Percentiles rank a stretch among this genome's conserved stretches.
Conservation (phyloP, 2,888 invertebrate species). For the Eupelmus urozonus region DNA sequence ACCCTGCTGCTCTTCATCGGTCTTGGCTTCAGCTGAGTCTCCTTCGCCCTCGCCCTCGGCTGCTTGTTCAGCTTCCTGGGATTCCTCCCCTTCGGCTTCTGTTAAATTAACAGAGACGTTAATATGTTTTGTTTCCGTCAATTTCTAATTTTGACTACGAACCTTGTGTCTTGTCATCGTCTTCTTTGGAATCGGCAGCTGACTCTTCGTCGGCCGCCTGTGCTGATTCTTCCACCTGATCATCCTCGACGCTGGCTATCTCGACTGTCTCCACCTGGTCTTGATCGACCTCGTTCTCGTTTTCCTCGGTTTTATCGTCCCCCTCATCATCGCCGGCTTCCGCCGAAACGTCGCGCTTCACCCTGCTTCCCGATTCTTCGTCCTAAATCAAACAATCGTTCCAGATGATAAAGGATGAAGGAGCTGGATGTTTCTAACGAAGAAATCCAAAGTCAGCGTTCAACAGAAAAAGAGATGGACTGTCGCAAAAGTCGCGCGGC, state of each 20-base stretch:
- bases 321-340: conserved; percentile 52
- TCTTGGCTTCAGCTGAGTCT: conserved; percentile 28
- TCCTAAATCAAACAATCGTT: too few relatives aligned
- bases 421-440: too few relatives aligned
- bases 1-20: conserved; percentile 2
- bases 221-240: conserved; percentile 21
- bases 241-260: conserved; percentile 55
- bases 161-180: conserved; percentile 29
- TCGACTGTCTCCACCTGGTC: conserved; percentile 59
- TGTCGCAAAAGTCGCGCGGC: neutral
- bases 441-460: too few relatives aligned
- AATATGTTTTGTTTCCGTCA: neutral
- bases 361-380: conserved; percentile 62
- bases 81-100: conserved; percentile 40
- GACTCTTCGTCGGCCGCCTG: neutral
- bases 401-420: too few relatives aligned
- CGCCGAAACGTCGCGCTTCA: conserved; percentile 59
- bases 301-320: conserved; percentile 48
- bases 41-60: neutral
- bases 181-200: conserved; percentile 53
- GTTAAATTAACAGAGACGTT: neutral
- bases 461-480: neutral
- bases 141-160: neutral
- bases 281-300: conserved; percentile 61
- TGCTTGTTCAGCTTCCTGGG: conserved; percentile 31